Evolutionary conservation across 23 tunicate genomes (phyloP), one percentile per base, ranked within the genome.

Genomic region (Diplosoma virens): DNA sequence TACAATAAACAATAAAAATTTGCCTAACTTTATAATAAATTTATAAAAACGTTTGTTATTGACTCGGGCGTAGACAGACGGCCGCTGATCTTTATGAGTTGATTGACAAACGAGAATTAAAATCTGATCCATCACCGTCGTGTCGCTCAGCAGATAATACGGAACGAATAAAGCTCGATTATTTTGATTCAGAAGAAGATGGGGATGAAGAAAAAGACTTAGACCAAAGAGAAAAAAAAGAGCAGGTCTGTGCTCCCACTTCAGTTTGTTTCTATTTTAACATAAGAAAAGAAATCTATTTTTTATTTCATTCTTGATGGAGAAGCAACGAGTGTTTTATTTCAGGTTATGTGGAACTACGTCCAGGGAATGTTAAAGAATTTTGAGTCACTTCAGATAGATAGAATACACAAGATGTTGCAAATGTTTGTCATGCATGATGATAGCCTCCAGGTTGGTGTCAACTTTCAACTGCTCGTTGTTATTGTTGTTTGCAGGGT

Each of bases 351-450:
- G 17, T 92, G 97, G 97, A 84, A 84, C 55, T 92, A 84, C 60
- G 70, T 92, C 25, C 78, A 82, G 47, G 97, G 97, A 36, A 92
- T 92, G 97, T 37, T 92, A 35, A 85, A 80, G 55, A 92, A 92
- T 59, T 66, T 92, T 48, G 78, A 89, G 27, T 82, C 96, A 4
- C 67, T 89, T 9, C 83, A 88, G 1, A 52, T 89, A n/a, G 96
- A 89, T 17, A 33, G 96, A 50, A 89, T 89, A 2, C 84, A 89
- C 47, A 89, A 82, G 75, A 89, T 89, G 96, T 66, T 89, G 47
- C 82, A 78, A 48, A 82, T 89, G 88, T 82, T 89, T 54, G 96
- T 87, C 1, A 78, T 82, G 81, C 81, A 89, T 3, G 96, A 89
- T 35, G 60, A 84, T 11, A 66, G 81, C 25, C 72, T 89, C 81